Conservation (phyloP, 2,888 invertebrate species). For the Trachelus tabidus region DNA sequence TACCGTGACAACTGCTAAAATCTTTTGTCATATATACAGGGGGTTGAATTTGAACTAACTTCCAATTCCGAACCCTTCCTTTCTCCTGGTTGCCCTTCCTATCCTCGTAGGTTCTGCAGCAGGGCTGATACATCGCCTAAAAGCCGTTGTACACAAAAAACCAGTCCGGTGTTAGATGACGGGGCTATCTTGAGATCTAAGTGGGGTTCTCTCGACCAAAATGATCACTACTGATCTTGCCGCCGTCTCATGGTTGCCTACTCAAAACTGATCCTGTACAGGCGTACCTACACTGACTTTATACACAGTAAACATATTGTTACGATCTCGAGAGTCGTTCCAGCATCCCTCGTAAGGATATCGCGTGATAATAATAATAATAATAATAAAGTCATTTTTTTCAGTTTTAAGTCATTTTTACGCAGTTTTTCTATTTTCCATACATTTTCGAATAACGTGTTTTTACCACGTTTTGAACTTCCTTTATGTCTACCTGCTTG, state of each 20-base stretch:
- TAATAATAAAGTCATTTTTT: too few relatives aligned
- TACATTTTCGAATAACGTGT: too few relatives aligned
- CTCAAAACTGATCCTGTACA: constrained; percentile 21
- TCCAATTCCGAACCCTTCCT: constrained; percentile 13
- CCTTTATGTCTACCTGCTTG: too few relatives aligned
- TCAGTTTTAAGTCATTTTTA: too few relatives aligned
- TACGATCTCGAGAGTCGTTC: background rate
- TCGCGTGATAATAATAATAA: too few relatives aligned
- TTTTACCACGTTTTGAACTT: too few relatives aligned
- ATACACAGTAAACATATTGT: constrained; percentile 5
- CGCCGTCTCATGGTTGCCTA: constrained; percentile 14
- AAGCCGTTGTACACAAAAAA: constrained; percentile 19
- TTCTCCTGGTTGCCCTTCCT: background rate
- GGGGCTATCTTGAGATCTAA: constrained; percentile 22
- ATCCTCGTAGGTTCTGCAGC: background rate
- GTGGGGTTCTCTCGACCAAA: constrained; percentile 23
- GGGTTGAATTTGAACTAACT: background rate
- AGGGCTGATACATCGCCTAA: constrained; percentile 12
- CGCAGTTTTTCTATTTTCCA: too few relatives aligned
- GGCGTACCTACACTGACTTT: constrained; percentile 1
- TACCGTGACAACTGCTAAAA: too few relatives aligned
- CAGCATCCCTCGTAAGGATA: too few relatives aligned
- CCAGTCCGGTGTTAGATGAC: constrained; percentile 24
- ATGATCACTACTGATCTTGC: constrained; percentile 24
- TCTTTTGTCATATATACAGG: too few relatives aligned